Conservation (phyloP, 2,888 invertebrate species). For the Yponomeuta sedellus region DNA sequence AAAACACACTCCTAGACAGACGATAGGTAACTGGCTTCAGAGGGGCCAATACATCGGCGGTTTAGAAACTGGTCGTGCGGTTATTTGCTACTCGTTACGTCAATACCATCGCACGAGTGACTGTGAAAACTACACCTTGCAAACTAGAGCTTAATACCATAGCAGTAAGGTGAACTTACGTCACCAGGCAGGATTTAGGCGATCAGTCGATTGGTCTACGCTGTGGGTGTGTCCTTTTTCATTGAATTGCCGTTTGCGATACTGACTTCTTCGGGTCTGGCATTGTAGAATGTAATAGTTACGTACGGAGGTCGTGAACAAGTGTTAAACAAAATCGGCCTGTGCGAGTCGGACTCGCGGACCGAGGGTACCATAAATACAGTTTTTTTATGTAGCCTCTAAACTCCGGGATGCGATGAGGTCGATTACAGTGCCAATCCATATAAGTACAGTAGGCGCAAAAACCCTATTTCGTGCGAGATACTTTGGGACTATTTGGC, state of each 20-base stretch:
- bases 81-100: constrained; percentile 22
- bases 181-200: not conserved
- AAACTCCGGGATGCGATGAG: no score
- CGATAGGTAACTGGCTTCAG: constrained; percentile 40
- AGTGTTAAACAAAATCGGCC: no score
- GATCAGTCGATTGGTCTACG: constrained; percentile 5
- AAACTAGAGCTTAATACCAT: constrained; percentile 32
- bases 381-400: no score
- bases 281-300: not conserved
- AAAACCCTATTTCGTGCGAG: no score
- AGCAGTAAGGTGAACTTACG: not conserved
- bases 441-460: no score
- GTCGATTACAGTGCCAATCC: no score
- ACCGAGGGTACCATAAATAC: no score
- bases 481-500: no score
- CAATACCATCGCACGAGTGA: constrained; percentile 17
- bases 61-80: constrained; percentile 46
- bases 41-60: constrained; percentile 31
- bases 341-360: no score
- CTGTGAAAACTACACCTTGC: constrained; percentile 12
- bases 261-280: not conserved
- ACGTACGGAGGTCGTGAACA: not conserved
- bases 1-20: constrained; percentile 43
- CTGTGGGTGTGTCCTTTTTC: constrained; percentile 43
- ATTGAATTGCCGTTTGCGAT: not conserved